A percentile compares a stretch with the other conserved stretches of the same genome.
phyloP scores from a whole-genome alignment of 2,888 invertebrate genomes.

The Chrysodeixis includens region DNA sequence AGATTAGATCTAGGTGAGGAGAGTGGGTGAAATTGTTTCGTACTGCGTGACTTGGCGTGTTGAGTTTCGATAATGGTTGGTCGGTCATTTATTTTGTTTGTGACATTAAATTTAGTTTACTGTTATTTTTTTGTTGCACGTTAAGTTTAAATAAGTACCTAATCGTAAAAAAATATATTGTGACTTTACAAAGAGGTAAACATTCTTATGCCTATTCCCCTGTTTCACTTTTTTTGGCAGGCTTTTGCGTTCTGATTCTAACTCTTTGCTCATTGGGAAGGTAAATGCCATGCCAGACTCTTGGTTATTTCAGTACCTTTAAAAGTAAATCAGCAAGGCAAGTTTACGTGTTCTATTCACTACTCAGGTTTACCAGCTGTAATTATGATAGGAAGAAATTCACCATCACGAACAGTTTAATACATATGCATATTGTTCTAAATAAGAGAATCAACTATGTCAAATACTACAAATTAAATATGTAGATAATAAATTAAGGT shows the following conservation, averaged over 20 bases:
- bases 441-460: constrained; percentile 36
- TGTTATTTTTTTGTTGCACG: neutral
- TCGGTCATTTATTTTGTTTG: neutral
- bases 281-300: too few relatives aligned
- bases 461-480: constrained; percentile 24
- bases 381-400: neutral
- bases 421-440: constrained; percentile 25
- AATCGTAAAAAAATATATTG: too few relatives aligned
- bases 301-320: too few relatives aligned
- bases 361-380: too few relatives aligned
- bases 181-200: too few relatives aligned
- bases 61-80: neutral
- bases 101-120: neutral
- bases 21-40: constrained; percentile 14
- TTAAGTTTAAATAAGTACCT: too few relatives aligned
- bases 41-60: neutral
- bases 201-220: too few relatives aligned
- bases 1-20: constrained; percentile 11
- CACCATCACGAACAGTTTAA: neutral
- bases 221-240: too few relatives aligned
- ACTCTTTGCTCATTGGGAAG: too few relatives aligned
- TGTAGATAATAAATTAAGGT: constrained; percentile 37
- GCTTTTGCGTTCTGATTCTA: too few relatives aligned
- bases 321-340: too few relatives aligned
- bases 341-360: too few relatives aligned